A percentile compares a stretch with the other conserved stretches of the same genome.
phyloP scores from a whole-genome alignment of 2,797 vertebrate genomes.

The Sebastes hubbsi region DNA sequence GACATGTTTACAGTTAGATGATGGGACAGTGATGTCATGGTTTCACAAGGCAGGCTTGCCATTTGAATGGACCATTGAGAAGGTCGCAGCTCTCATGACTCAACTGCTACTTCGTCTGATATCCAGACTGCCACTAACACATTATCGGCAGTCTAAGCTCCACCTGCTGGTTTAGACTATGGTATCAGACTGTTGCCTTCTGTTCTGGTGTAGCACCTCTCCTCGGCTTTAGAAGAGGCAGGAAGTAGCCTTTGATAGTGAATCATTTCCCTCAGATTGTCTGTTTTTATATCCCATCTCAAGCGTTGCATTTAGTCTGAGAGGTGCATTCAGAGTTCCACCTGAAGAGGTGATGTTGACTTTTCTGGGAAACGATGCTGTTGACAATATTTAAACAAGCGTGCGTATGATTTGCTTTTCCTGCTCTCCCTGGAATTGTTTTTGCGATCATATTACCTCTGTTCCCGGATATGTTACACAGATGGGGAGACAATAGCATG shows the following conservation, averaged over 20 bases:
- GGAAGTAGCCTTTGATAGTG: background rate
- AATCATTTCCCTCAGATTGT: conserved; percentile 7
- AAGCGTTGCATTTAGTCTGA: conserved; percentile 8
- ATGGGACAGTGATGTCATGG: conserved; percentile 28
- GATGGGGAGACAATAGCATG: conserved; percentile 41
- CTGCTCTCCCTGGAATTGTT: background rate
- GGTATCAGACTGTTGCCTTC: background rate
- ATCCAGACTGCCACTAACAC: conserved; percentile 15
- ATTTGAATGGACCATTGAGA: conserved; percentile 45
- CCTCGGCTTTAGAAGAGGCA: background rate
- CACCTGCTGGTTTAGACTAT: conserved; percentile 56
- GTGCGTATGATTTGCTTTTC: background rate
- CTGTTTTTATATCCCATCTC: background rate
- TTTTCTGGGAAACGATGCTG: conserved; percentile 1
- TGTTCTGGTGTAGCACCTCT: background rate
- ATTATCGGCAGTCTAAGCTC: conserved; percentile 43
- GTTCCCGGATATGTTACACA: conserved; percentile 23
- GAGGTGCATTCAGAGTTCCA: conserved; percentile 3
- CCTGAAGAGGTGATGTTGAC: conserved; percentile 8
- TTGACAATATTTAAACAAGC: conserved; percentile 14
- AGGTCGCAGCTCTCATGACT: conserved; percentile 22
- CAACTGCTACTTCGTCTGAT: conserved; percentile 4
- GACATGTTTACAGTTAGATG: conserved; percentile 40
- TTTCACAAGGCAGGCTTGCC: background rate
- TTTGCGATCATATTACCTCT: conserved; percentile 9